Evolutionary conservation across 2,888 invertebrate genomes (phyloP).

Genomic region (Cryptosula pallasiana): DNA sequence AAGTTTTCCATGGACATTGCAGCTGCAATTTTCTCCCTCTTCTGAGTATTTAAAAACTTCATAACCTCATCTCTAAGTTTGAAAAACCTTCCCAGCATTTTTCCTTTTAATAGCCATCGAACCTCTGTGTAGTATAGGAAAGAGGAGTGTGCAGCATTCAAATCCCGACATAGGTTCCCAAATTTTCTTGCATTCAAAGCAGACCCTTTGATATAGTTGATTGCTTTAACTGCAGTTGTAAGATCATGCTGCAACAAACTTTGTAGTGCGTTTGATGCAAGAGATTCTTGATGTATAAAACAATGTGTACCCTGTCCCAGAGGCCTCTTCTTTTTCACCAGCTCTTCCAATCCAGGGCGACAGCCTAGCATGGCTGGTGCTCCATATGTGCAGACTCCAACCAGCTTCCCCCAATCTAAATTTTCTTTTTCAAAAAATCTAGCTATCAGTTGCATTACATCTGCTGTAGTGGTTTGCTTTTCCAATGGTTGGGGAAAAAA

Average conservation of each 20-base stretch:
- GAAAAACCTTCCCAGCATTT: neutral
- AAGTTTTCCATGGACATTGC: neutral
- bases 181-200: neutral
- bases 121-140: too few species aligned
- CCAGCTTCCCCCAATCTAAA: neutral
- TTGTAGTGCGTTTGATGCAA: neutral
- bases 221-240: neutral
- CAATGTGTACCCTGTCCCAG: neutral
- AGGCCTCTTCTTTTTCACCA: neutral
- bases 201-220: neutral
- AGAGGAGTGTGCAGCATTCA: neutral
- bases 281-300: neutral
- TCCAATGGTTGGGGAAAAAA: neutral
- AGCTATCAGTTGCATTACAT: neutral
- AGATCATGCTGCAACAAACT: neutral
- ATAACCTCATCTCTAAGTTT: neutral
- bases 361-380: neutral
- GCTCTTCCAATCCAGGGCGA: neutral
- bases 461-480: neutral
- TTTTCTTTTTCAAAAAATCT: neutral
- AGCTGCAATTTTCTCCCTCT: neutral
- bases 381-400: neutral
- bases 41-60: conserved; percentile 15
- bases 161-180: neutral
- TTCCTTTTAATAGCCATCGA: neutral